A percentile compares a stretch with the other conserved stretches of the same genome.
Evolutionary conservation across 2,888 invertebrate genomes (phyloP).

Genomic region (Anoplius nigerrimus): DNA sequence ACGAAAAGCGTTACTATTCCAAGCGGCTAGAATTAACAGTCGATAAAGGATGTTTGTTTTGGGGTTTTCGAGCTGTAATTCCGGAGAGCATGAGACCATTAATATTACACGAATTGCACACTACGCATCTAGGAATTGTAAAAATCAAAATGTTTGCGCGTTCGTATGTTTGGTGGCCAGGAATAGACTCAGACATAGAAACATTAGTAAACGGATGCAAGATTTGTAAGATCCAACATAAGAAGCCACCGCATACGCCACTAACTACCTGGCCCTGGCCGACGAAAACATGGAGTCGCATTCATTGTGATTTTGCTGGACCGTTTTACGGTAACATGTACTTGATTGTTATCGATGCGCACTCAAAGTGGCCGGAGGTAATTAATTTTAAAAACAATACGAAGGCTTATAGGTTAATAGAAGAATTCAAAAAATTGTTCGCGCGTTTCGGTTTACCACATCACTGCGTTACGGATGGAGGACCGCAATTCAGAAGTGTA

Average conservation of each 20-base stretch:
- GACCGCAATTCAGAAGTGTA: constrained; percentile 33
- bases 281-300: constrained; percentile 39
- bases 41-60: constrained; percentile 27
- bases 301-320: constrained; percentile 51
- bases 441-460: constrained; percentile 23
- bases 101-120: constrained; percentile 15
- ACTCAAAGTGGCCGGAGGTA: too few species aligned
- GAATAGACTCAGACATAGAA: constrained; percentile 24
- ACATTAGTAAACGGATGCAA: not conserved
- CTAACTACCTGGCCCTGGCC: constrained; percentile 46
- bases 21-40: constrained; percentile 31
- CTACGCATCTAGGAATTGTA: constrained; percentile 16
- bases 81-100: constrained; percentile 3
- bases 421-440: constrained; percentile 25
- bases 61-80: not conserved
- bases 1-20: constrained; percentile 16
- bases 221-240: constrained; percentile 3
- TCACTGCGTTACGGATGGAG: constrained; percentile 39
- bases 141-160: constrained; percentile 33
- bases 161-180: constrained; percentile 30
- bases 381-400: too few species aligned
- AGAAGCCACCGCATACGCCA: constrained; percentile 24
- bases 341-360: too few species aligned
- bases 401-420: constrained; percentile 33
- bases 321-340: constrained; percentile 40